Conservation (phyloP, 2,797 vertebrate genomes). For the Hylomyscus alleni region DNA sequence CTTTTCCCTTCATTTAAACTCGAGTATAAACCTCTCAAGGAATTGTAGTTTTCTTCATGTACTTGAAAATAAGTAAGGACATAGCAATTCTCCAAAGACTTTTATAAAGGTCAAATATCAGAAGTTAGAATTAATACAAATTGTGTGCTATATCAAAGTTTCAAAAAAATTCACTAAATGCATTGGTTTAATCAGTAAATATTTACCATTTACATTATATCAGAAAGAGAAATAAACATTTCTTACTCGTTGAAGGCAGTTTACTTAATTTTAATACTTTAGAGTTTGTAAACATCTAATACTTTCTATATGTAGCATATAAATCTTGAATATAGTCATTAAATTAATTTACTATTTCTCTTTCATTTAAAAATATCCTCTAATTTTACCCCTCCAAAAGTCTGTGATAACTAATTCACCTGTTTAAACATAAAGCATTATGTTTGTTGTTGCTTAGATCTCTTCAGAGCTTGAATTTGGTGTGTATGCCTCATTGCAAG, state of each 20-base stretch:
- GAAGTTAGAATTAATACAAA: conserved; percentile 8
- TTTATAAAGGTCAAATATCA: conserved; percentile 28
- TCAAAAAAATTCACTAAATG: background rate
- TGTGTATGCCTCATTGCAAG: background rate
- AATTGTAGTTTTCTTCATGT: background rate
- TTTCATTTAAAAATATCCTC: background rate
- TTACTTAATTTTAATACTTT: background rate
- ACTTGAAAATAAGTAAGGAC: background rate
- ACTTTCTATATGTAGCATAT: background rate
- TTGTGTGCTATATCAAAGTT: background rate
- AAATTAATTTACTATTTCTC: background rate
- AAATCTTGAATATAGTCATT: background rate
- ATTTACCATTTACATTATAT: background rate
- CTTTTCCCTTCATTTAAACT: background rate
- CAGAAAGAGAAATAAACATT: background rate
- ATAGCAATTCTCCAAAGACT: background rate
- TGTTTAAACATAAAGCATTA: background rate
- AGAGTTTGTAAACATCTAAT: background rate
- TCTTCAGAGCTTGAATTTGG: background rate
- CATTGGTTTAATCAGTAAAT: background rate
- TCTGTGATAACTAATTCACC: background rate
- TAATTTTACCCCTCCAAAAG: background rate
- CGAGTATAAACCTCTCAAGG: background rate
- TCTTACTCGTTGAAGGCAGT: background rate
- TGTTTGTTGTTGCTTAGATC: background rate